Evolutionary conservation across 2,888 invertebrate genomes (phyloP).

Genomic region (Amaurobius ferox): DNA sequence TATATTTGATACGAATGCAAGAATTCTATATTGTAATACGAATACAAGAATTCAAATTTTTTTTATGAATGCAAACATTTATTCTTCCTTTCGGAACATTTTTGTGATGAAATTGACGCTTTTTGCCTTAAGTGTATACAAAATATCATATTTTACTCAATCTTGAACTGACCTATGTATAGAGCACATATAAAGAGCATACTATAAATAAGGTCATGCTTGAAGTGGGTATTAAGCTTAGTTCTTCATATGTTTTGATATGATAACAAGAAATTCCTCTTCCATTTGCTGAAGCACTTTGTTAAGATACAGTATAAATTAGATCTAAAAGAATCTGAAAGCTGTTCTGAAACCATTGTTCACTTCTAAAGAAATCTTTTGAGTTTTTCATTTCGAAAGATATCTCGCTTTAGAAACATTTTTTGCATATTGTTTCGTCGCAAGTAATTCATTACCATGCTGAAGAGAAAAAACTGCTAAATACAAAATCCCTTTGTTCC

Average conservation of each 20-base stretch:
- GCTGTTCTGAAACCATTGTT: slow-evolving; percentile 49
- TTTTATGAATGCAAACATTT: too few relatives aligned
- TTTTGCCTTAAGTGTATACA: too few relatives aligned
- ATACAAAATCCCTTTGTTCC: slow-evolving; percentile 45
- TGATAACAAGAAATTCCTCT: background rate
- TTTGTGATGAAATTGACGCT: too few relatives aligned
- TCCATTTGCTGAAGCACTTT: background rate
- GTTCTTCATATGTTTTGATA: background rate
- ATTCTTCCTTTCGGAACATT: too few relatives aligned
- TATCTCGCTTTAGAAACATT: slow-evolving; percentile 27
- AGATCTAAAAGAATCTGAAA: slow-evolving; percentile 17
- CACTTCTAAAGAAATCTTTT: slow-evolving; percentile 39
- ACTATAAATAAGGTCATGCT: too few relatives aligned
- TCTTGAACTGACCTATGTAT: too few relatives aligned
- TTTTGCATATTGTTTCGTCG: slow-evolving; percentile 44
- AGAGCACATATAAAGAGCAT: too few relatives aligned
- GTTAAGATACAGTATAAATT: background rate
- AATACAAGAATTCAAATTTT: too few relatives aligned
- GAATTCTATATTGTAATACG: too few relatives aligned
- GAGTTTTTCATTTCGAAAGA: slow-evolving; percentile 43
- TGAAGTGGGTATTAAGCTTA: too few relatives aligned
- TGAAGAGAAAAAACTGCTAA: slow-evolving; percentile 17
- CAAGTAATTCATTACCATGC: slow-evolving; percentile 46
- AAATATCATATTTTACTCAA: too few relatives aligned
- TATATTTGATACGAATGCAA: too few relatives aligned